Conservation (phyloP, 2,888 invertebrate species). For the Ernsta delagoae region DNA sequence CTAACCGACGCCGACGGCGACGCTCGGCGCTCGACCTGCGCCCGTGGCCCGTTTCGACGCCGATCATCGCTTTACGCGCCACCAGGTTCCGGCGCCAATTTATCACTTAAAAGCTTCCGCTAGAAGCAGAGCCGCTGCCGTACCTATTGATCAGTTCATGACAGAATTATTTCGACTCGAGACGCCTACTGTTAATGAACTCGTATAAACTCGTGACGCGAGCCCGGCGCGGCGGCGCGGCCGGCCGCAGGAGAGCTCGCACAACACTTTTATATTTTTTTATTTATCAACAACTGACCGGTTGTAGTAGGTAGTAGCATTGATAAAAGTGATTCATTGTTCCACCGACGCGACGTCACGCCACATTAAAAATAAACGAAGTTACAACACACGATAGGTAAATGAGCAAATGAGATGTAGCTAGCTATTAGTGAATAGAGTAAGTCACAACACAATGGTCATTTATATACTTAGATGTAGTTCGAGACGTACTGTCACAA, state of each 20-base stretch:
- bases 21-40: conserved; percentile 18
- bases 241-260: conserved; percentile 9
- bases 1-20: conserved; percentile 13
- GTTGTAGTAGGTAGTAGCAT: conserved; percentile 30
- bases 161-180: conserved; percentile 49
- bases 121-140: conserved; percentile 49
- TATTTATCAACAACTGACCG: conserved; percentile 31
- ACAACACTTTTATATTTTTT: conserved; percentile 24
- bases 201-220: conserved; percentile 40
- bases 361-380: conserved; percentile 32
- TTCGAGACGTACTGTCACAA: conserved; percentile 30
- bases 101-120: conserved; percentile 83
- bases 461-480: conserved; percentile 18
- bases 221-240: not conserved
- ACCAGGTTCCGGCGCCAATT: conserved; percentile 80
- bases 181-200: conserved; percentile 54
- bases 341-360: conserved; percentile 35
- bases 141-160: conserved; percentile 56
- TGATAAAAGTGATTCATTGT: conserved; percentile 36
- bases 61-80: conserved; percentile 78
- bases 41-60: conserved; percentile 60
- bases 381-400: conserved; percentile 19
- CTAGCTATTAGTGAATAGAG: conserved; percentile 7
- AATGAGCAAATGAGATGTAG: conserved; percentile 27
- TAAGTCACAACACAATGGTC: conserved; percentile 19